Conservation (phyloP, 2,113 vertebrate species). For the Corythaixoides concolor region DNA sequence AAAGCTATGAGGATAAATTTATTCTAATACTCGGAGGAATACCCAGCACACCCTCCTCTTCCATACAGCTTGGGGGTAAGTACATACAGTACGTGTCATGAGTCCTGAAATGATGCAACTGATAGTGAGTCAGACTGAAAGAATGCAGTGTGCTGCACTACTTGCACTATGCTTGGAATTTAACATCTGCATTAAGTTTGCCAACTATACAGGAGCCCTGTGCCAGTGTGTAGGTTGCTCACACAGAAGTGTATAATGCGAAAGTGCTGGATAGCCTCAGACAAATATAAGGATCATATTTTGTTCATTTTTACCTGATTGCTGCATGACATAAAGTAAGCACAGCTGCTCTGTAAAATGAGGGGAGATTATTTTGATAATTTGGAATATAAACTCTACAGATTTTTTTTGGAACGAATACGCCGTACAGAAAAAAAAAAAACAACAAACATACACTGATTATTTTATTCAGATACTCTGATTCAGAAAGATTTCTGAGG, state of each 20-base stretch:
- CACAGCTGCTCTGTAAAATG: conserved; percentile 28
- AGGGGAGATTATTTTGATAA: conserved; percentile 13
- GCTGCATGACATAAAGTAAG: background rate
- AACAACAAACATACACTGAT: background rate
- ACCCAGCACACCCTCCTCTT: conserved; percentile 27
- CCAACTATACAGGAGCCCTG: background rate
- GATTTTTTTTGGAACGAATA: too few species aligned
- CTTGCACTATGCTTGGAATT: conserved; percentile 5
- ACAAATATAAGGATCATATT: background rate
- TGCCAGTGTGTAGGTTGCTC: background rate
- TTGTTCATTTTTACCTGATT: background rate
- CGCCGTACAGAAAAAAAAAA: background rate
- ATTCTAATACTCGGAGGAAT: conserved; percentile 34
- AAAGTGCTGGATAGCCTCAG: background rate
- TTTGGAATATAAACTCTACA: conserved; percentile 4
- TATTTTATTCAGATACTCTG: background rate
- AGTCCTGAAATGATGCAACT: background rate
- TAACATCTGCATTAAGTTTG: conserved; percentile 4
- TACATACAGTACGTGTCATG: background rate
- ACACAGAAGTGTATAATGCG: background rate
- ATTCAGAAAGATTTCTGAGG: background rate
- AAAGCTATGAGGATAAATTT: conserved; percentile 23
- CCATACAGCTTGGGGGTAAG: conserved; percentile 29
- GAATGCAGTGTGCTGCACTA: background rate
- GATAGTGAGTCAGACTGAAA: background rate